Evolutionary conservation across 2,888 invertebrate species (phyloP).

Genomic region (Drosophila putrida): DNA sequence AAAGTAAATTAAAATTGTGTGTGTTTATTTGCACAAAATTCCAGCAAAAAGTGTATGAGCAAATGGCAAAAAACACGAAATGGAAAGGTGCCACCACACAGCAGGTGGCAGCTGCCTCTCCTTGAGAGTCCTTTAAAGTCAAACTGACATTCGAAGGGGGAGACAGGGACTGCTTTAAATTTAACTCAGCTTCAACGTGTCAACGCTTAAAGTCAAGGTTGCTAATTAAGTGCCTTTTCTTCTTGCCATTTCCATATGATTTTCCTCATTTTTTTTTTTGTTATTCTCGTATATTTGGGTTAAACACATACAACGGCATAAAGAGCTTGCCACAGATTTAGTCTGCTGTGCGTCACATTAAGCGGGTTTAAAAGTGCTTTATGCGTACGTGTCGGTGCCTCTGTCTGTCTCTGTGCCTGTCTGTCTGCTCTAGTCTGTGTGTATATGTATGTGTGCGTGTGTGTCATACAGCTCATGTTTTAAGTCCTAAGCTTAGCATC

Average conservation of each 20-base stretch:
- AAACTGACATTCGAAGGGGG: slow-evolving; percentile 7
- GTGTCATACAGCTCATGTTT: slow-evolving; percentile 53
- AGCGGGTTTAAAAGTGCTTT: slow-evolving; percentile 54
- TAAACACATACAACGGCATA: slow-evolving; percentile 41
- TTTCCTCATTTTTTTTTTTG: neutral
- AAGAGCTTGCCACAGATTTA: slow-evolving; percentile 45
- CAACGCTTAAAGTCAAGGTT: slow-evolving; percentile 72
- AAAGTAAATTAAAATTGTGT: slow-evolving; percentile 80
- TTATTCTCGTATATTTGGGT: slow-evolving; percentile 28
- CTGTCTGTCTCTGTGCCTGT: slow-evolving; percentile 23
- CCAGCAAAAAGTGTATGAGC: slow-evolving; percentile 43
- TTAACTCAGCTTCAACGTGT: slow-evolving; percentile 25
- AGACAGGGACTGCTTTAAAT: slow-evolving; percentile 30
- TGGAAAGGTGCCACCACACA: slow-evolving; percentile 40
- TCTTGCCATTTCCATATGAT: slow-evolving; percentile 14
- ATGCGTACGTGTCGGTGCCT: slow-evolving; percentile 46
- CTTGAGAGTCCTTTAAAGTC: slow-evolving; percentile 40
- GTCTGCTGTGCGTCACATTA: slow-evolving; percentile 60
- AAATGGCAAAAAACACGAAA: slow-evolving; percentile 31
- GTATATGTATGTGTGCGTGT: slow-evolving; percentile 17
- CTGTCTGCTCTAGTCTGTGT: neutral
- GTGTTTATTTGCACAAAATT: slow-evolving; percentile 75
- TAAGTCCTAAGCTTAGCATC: slow-evolving; percentile 71
- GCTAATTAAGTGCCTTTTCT: slow-evolving; percentile 70
- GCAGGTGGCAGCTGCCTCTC: slow-evolving; percentile 25